Evolutionary conservation across 92 coral and sea anemone species (phyloP).

Genomic region (Metridium senile): DNA sequence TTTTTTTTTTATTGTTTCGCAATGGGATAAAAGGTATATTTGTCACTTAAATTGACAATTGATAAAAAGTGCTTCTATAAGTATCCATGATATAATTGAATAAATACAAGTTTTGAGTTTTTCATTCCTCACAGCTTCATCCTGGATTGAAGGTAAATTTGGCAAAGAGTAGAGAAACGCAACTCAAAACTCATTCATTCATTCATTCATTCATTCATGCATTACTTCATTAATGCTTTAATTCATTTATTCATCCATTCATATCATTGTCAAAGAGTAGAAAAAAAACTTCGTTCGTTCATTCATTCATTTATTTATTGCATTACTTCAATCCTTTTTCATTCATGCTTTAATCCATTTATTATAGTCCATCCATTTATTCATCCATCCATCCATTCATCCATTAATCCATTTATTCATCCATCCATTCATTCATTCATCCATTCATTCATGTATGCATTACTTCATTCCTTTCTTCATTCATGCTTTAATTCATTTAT

Average conservation of each 20-base stretch:
- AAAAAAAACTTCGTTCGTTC: neutral
- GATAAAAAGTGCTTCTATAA: too few relatives aligned
- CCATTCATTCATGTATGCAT: neutral
- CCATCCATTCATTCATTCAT: neutral
- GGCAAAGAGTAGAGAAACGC: too few relatives aligned
- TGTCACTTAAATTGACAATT: too few relatives aligned
- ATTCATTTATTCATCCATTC: neutral
- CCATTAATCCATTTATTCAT: neutral
- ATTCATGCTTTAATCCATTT: neutral
- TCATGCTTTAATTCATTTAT: neutral
- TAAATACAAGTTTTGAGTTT: too few relatives aligned
- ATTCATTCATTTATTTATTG: neutral
- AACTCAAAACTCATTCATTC: neutral
- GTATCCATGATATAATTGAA: too few relatives aligned
- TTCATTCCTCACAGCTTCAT: too few relatives aligned
- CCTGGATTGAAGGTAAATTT: too few relatives aligned
- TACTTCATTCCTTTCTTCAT: neutral
- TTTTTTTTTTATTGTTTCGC: too few relatives aligned
- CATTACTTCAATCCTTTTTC: neutral
- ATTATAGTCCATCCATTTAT: neutral
- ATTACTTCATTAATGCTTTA: neutral
- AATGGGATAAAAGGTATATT: too few relatives aligned
- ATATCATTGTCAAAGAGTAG: too few relatives aligned
- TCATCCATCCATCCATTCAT: neutral
- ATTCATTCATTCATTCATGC: neutral